These are phyloP conservation scores for Polyergus mexicanus DNA, from an alignment of 1,140 invertebrate species.

Conservation along the genomic window DNA sequence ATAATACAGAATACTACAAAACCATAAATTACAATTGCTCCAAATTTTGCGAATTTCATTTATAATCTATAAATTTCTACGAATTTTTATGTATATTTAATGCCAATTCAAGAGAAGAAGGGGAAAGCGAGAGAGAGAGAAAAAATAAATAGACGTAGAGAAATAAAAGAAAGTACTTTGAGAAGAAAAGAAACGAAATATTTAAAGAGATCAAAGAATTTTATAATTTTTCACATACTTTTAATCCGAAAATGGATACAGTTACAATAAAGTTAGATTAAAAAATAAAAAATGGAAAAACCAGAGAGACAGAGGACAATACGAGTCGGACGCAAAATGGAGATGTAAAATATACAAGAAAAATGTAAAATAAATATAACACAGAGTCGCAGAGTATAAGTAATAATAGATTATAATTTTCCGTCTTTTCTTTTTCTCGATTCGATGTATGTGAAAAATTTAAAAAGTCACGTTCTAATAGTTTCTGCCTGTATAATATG, in stretches of 20 bases:
- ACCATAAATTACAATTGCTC: conserved; percentile 79
- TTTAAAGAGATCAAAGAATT: background rate
- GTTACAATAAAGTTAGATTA: background rate
- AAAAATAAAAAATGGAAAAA: background rate
- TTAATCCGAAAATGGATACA: background rate
- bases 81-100: conserved; percentile 62
- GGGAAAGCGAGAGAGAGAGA: background rate
- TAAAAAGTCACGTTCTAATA: background rate
- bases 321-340: background rate
- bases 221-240: background rate
- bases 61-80: conserved; percentile 76
- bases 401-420: conserved; percentile 15
- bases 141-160: background rate
- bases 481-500: background rate
- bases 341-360: background rate
- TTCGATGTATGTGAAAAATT: background rate
- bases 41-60: conserved; percentile 81
- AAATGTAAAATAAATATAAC: background rate
- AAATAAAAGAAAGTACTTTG: background rate
- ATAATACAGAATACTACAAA: conserved; percentile 60
- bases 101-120: conserved; percentile 45
- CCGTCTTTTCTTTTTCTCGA: background rate
- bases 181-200: background rate
- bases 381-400: background rate
- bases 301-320: background rate